Conservation (phyloP, 2,113 vertebrate species). For the Heterochromis multidens region DNA sequence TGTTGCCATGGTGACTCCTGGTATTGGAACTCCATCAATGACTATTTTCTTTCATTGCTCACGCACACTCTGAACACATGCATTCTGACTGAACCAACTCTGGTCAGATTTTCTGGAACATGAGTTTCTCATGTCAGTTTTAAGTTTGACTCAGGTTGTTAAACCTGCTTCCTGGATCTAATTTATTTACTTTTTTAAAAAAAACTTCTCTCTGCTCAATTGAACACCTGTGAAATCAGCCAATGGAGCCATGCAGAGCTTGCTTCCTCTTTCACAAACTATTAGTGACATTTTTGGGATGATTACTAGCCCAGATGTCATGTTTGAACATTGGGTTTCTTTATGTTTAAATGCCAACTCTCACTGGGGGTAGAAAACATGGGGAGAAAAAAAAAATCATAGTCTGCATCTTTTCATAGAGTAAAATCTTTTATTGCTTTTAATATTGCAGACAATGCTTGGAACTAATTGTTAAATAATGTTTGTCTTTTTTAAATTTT, state of each 20-base stretch:
- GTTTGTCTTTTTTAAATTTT: background rate
- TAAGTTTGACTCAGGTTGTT: background rate
- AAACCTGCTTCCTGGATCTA: background rate
- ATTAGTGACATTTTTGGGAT: background rate
- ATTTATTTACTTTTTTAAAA: background rate
- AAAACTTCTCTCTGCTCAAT: background rate
- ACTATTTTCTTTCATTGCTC: background rate
- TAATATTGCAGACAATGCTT: background rate
- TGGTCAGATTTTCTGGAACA: background rate
- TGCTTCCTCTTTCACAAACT: background rate
- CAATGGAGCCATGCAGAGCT: background rate
- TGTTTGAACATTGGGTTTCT: background rate
- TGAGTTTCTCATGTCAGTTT: background rate
- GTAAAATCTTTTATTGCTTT: background rate
- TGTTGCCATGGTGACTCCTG: background rate
- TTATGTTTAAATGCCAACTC: background rate
- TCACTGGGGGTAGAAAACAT: background rate
- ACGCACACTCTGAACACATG: background rate
- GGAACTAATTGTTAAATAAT: background rate
- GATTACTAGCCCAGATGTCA: background rate
- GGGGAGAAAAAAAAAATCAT: background rate
- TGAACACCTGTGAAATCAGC: background rate
- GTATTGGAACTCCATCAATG: background rate
- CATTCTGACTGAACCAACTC: background rate
- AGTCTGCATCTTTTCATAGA: background rate